Conservation (phyloP, 2,113 vertebrate species). For the Ahaetulla prasina region DNA sequence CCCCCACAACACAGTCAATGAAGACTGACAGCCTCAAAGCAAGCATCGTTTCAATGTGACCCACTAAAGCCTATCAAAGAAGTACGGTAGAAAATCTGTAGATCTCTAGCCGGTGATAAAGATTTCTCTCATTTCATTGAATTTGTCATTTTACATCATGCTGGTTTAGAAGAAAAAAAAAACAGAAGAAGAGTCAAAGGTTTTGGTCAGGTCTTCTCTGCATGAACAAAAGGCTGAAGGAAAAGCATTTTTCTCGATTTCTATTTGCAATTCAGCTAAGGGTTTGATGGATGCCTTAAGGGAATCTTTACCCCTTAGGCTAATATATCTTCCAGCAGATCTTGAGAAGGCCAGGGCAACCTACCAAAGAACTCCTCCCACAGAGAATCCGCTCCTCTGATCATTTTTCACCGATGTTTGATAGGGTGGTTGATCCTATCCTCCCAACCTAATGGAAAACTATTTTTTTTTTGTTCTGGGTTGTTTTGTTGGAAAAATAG, state of each 20-base stretch:
- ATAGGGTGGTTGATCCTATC: background rate
- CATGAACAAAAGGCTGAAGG: constrained; percentile 50
- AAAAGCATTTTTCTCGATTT: constrained; percentile 44
- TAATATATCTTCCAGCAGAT: constrained; percentile 27
- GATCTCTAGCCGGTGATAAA: constrained; percentile 17
- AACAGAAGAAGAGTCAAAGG: background rate
- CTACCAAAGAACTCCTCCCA: background rate
- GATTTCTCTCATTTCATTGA: constrained; percentile 36
- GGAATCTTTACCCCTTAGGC: constrained; percentile 28
- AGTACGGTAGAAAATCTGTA: background rate
- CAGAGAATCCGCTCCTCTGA: background rate
- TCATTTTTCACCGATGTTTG: constrained; percentile 9
- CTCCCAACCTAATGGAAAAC: background rate
- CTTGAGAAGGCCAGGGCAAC: constrained; percentile 17
- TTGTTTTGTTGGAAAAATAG: background rate
- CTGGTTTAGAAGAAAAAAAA: constrained; percentile 32
- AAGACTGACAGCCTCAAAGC: constrained; percentile 17
- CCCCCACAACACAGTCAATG: background rate
- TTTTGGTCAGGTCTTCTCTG: constrained; percentile 50
- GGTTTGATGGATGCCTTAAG: background rate
- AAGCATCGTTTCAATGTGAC: constrained; percentile 20
- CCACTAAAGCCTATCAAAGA: constrained; percentile 14
- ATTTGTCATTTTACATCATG: constrained; percentile 49
- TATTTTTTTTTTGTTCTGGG: background rate
- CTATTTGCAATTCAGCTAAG: constrained; percentile 53